Conservation (phyloP, 1,140 invertebrate species). For the Diorhabda elongata region DNA sequence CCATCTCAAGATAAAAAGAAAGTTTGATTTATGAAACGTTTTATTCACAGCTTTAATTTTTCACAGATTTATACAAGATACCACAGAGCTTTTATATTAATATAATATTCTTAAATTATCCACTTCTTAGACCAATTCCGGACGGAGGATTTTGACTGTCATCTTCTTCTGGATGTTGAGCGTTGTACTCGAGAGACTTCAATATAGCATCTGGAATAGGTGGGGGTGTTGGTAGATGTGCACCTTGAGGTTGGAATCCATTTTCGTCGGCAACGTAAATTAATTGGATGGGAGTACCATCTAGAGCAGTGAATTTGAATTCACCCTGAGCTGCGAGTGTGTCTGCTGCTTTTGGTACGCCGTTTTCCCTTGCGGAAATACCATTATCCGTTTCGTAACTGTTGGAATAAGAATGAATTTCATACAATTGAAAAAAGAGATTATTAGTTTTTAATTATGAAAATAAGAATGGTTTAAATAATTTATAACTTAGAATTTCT, state of each 20-base stretch:
- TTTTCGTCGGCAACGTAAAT: slow-evolving; percentile 27
- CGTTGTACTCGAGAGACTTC: slow-evolving; percentile 27
- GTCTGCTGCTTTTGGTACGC: slow-evolving; percentile 42
- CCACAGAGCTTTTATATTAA: neutral
- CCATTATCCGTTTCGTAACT: slow-evolving; percentile 39
- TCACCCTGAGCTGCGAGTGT: slow-evolving; percentile 16
- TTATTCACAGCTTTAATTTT: neutral
- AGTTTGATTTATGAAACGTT: neutral
- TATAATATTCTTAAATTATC: neutral
- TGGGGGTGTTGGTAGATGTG: slow-evolving; percentile 25
- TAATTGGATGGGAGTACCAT: slow-evolving; percentile 21
- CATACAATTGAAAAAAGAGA: no score
- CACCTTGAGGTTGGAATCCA: slow-evolving; percentile 27
- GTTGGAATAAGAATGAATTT: neutral
- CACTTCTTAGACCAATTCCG: neutral
- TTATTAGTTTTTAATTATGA: no score
- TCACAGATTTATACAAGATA: neutral
- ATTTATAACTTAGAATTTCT: no score
- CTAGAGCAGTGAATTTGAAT: slow-evolving; percentile 21
- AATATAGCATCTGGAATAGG: slow-evolving; percentile 29
- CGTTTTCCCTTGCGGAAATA: slow-evolving; percentile 38
- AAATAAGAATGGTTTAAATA: no score
- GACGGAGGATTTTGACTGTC: neutral
- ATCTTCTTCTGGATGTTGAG: slow-evolving; percentile 26
- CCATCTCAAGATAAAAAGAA: neutral